These are phyloP conservation scores for Dasyornis broadbenti DNA, from an alignment of 2,113 vertebrate species.

Conservation along the genomic window DNA sequence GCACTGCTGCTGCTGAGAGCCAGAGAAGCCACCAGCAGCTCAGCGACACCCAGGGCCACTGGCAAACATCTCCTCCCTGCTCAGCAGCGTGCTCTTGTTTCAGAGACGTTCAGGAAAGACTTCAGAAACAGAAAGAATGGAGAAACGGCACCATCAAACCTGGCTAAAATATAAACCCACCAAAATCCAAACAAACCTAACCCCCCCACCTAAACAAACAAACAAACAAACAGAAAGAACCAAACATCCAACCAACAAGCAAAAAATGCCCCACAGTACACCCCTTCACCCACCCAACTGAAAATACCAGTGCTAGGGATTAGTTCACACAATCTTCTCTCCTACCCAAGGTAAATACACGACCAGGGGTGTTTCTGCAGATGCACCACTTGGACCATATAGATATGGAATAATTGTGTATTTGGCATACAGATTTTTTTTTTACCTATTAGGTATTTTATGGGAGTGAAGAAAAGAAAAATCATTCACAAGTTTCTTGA, in stretches of 20 bases:
- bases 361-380: neutral
- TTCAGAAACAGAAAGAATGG: neutral
- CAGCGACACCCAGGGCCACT: neutral
- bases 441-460: neutral
- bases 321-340: neutral
- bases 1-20: neutral
- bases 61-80: neutral
- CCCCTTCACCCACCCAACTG: neutral
- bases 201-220: neutral
- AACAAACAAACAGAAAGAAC: neutral
- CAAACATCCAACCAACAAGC: neutral
- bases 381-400: neutral
- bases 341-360: neutral
- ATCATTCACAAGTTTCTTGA: slow-evolving; percentile 1
- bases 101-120: neutral
- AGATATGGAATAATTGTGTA: neutral
- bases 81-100: neutral
- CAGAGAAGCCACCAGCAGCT: neutral
- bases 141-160: neutral
- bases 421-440: neutral
- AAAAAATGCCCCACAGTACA: fast-evolving
- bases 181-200: neutral
- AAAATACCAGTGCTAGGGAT: neutral
- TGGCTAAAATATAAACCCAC: neutral
- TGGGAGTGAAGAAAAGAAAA: neutral